Conservation (phyloP, 2,888 invertebrate genomes). For the Eupithecia inturbata region DNA sequence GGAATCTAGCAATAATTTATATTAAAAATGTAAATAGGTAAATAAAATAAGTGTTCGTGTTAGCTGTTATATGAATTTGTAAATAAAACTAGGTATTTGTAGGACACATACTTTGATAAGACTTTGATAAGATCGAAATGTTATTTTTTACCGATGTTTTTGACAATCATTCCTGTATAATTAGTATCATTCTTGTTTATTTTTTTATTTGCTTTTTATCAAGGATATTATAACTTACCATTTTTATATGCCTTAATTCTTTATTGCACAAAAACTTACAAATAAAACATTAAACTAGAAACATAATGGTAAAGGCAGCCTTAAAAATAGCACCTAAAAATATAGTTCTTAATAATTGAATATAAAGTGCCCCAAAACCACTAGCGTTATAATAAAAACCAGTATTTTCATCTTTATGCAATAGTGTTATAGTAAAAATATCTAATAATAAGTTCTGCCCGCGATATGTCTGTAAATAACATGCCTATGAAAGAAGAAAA, state of each 20-base stretch:
- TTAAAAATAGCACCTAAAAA: neutral
- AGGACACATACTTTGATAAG: neutral
- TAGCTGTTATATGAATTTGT: constrained; percentile 28
- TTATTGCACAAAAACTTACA: too few species aligned
- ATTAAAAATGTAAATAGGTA: constrained; percentile 53
- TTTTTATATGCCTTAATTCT: neutral
- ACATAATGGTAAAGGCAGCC: neutral
- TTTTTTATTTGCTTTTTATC: neutral
- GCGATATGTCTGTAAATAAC: constrained; percentile 68
- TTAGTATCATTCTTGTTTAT: neutral
- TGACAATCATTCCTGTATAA: neutral
- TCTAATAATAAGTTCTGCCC: constrained; percentile 44
- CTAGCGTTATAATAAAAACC: neutral
- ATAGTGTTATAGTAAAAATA: constrained; percentile 43
- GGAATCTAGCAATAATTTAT: constrained; percentile 37
- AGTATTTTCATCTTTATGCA: neutral
- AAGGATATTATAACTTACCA: neutral
- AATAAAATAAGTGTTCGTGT: constrained; percentile 54
- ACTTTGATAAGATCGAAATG: neutral
- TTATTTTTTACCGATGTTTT: neutral
- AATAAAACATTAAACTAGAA: too few species aligned
- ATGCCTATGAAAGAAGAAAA: constrained; percentile 15
- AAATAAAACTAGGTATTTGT: constrained; percentile 20
- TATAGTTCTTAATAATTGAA: neutral
- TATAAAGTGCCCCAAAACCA: neutral